These are phyloP conservation scores for Drosophila serrata DNA, from an alignment of 1,140 invertebrate genomes.

Conservation along the genomic window DNA sequence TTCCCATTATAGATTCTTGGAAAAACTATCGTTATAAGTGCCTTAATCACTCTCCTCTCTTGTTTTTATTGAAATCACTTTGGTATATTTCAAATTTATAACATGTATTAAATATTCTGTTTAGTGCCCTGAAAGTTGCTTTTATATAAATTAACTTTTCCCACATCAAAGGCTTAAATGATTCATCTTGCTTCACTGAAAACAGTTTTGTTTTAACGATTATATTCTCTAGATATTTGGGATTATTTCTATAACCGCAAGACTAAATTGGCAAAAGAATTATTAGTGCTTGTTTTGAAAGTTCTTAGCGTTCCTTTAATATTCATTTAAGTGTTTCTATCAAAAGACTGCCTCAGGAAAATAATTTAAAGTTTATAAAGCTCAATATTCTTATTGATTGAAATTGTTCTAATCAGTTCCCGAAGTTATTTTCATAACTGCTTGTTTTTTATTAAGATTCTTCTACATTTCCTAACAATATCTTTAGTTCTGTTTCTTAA, in stretches of 20 bases:
- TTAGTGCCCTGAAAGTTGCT: background rate
- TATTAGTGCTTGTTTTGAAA: background rate
- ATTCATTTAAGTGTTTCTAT: background rate
- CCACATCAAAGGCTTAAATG: background rate
- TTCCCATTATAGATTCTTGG: background rate
- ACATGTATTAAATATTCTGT: background rate
- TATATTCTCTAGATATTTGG: background rate
- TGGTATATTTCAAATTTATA: background rate
- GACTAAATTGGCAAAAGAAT: background rate
- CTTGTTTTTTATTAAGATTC: too few species aligned
- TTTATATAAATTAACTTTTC: slow-evolving; percentile 17
- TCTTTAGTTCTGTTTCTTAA: too few species aligned
- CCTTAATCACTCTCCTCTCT: background rate
- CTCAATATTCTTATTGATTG: too few species aligned
- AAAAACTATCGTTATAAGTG: background rate
- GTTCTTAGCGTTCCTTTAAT: background rate
- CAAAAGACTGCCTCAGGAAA: too few species aligned
- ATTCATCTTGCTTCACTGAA: background rate
- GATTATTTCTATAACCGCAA: background rate
- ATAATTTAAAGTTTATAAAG: too few species aligned
- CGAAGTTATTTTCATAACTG: too few species aligned
- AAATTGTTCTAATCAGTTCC: too few species aligned
- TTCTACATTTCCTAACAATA: too few species aligned
- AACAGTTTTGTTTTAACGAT: background rate
- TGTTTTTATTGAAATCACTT: background rate